Evolutionary conservation across 2,888 invertebrate genomes (phyloP), one percentile per base, ranked within the genome.

Genomic region (Agonopterix alstromeriana): DNA sequence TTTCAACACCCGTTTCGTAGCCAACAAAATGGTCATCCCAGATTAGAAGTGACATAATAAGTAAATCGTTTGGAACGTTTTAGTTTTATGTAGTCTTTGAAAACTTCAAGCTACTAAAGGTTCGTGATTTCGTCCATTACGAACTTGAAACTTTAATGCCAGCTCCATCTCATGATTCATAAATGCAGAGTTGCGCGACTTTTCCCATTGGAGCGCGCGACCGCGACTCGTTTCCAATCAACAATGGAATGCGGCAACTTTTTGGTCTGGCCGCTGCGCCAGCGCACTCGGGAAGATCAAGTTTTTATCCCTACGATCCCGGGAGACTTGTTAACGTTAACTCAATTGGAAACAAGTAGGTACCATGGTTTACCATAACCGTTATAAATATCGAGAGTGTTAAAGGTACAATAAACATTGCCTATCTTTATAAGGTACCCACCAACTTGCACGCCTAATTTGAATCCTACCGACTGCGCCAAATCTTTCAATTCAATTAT

Each of bases 241-340:
- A 82, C 82, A 85, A 83, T 77, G 85, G 83, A 82, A 86, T 82
- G 83, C 73, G 70, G 64, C 64, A 70, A 77, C 78, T 80, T 84
- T 86, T 85, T 81, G 82, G 80, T 81, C 74, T 65, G 75, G 65
- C 63, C 49, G 48, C 14, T 17, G 38, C 55, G 35, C 44, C 42
- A 36, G 46, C 42, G 46, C 45, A 35, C n/a, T 40, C 14, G 14
- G 69, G 71, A 72, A 71, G 70, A 78, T 73, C 81, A 59, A 72
- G 73, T 81, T 81, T 81, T 82, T 78, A 69, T 66, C 58, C 67
- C 61, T 57, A 53, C 49, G 50, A 55, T 61, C 60, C 61, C 56
- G 58, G 60, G 62, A 43, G 9, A 43, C 47, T 36, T 44, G 51
- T 51, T 48, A 38, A 61, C 61, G 64, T 63, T 67, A 65, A 69